A percentile compares a stretch with the other conserved stretches of the same genome.
phyloP scores from a whole-genome alignment of 2,888 invertebrate species.

The Malthinus flaveolus region DNA sequence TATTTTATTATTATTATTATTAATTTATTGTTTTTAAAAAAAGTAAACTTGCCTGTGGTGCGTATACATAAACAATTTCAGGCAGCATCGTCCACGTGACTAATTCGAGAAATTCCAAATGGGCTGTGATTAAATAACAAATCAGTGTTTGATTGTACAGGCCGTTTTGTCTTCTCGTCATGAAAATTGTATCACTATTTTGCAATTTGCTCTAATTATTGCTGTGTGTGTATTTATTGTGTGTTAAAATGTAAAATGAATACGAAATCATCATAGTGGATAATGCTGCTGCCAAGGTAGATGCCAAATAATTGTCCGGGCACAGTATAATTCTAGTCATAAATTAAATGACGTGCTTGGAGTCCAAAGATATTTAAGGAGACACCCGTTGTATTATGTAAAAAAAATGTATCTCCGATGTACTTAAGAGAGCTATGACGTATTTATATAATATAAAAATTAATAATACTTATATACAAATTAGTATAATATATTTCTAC shows the following conservation, averaged over 20 bases:
- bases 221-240: slow-evolving; percentile 41
- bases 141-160: slow-evolving; percentile 72
- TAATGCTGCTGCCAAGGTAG: slow-evolving; percentile 31
- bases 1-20: slow-evolving; percentile 14
- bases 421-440: slow-evolving; percentile 47
- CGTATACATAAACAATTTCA: slow-evolving; percentile 19
- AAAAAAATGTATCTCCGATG: slow-evolving; percentile 22
- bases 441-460: slow-evolving; percentile 47
- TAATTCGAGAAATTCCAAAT: slow-evolving; percentile 71
- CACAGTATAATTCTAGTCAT: slow-evolving; percentile 51
- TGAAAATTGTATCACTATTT: slow-evolving; percentile 52
- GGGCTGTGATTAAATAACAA: slow-evolving; percentile 75
- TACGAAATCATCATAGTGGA: slow-evolving; percentile 30
- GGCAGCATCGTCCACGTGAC: slow-evolving; percentile 43
- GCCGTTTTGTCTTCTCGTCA: slow-evolving; percentile 66
- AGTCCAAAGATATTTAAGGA: slow-evolving; percentile 30
- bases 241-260: slow-evolving; percentile 40
- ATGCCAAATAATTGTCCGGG: slow-evolving; percentile 43
- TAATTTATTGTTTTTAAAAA: slow-evolving; percentile 9
- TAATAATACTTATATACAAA: slow-evolving; percentile 49
- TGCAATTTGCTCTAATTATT: slow-evolving; percentile 49
- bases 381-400: slow-evolving; percentile 12
- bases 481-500: slow-evolving; percentile 51
- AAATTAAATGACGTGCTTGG: slow-evolving; percentile 33
- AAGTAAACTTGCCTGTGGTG: slow-evolving; percentile 26